phyloP scores from a whole-genome alignment of 2,888 invertebrate species.

The Empis livida region DNA sequence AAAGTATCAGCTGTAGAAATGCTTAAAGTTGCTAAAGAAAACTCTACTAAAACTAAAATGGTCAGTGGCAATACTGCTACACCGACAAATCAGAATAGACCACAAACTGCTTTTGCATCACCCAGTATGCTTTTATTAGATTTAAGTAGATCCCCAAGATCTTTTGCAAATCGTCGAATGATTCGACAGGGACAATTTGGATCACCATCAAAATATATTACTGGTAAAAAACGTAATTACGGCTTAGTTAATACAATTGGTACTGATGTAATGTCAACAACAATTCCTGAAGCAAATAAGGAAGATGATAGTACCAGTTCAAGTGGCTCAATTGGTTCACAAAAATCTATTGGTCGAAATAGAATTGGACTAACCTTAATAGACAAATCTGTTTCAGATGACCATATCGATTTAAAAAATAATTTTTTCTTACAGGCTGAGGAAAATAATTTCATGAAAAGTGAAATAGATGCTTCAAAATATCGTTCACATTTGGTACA shows the following conservation, averaged over 20 bases:
- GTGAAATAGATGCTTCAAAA: constrained; percentile 17
- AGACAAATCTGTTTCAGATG: constrained; percentile 17
- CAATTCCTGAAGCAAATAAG: constrained; percentile 70
- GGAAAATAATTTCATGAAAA: constrained; percentile 36
- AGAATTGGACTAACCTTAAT: constrained; percentile 3
- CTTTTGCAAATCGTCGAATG: constrained; percentile 49
- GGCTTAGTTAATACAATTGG: constrained; percentile 46
- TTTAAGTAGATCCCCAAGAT: constrained; percentile 57
- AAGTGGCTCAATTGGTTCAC: constrained; percentile 45
- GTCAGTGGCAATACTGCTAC: background rate
- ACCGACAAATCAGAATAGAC: constrained; percentile 9
- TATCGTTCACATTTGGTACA: constrained; percentile 2
- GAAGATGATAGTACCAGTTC: constrained; percentile 60
- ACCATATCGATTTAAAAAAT: constrained; percentile 27
- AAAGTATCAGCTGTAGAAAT: constrained; percentile 68
- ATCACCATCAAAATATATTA: constrained; percentile 43
- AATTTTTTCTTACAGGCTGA: constrained; percentile 35
- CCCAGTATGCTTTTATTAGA: constrained; percentile 50
- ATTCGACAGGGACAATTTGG: constrained; percentile 39
- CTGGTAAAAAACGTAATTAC: constrained; percentile 20
- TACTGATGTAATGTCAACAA: constrained; percentile 72
- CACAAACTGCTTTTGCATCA: constrained; percentile 10
- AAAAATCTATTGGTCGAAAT: constrained; percentile 21
- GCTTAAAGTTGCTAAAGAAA: constrained; percentile 41
- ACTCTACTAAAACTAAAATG: constrained; percentile 23